Percentiles rank a stretch among this genome's conserved stretches.
Conservation (phyloP, 2,888 invertebrate species). For the Pyrochroa serraticornis region DNA sequence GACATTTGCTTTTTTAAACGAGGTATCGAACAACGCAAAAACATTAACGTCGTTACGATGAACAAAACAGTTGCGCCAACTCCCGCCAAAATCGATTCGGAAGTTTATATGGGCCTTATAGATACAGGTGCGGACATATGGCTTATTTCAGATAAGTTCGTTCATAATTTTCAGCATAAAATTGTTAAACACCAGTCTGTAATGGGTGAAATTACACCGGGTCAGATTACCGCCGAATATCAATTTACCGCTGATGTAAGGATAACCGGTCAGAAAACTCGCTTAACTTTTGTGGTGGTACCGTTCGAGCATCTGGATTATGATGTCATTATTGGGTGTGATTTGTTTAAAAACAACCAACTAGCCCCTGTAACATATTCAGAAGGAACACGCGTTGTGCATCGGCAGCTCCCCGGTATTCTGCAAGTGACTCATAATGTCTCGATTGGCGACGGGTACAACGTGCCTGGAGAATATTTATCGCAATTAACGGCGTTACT, state of each 20-base stretch:
- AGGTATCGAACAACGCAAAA: constrained; percentile 8
- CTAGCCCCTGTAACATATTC: constrained; percentile 8
- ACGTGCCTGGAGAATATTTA: constrained; percentile 5
- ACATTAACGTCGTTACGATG: background rate
- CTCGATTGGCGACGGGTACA: background rate
- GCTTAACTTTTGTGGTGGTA: constrained; percentile 16
- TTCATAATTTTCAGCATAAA: constrained; percentile 4
- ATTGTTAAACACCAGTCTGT: too few species aligned
- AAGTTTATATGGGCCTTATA: constrained; percentile 11
- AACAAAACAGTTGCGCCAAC: too few species aligned
- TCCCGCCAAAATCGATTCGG: background rate
- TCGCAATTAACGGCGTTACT: background rate
- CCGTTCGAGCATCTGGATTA: constrained; percentile 16
- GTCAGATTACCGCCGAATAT: constrained; percentile 8
- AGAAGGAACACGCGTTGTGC: constrained; percentile 5
- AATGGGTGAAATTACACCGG: too few species aligned
- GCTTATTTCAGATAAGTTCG: constrained; percentile 22
- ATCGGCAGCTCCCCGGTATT: constrained; percentile 9
- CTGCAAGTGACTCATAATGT: background rate
- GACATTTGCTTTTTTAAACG: constrained; percentile 13
- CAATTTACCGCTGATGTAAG: constrained; percentile 14
- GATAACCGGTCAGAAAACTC: constrained; percentile 20
- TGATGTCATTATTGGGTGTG: constrained; percentile 20
- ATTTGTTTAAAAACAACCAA: constrained; percentile 14
- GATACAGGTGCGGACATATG: constrained; percentile 30